These are phyloP conservation scores for Acleris sparsana DNA, from an alignment of 2,888 invertebrate genomes.

Conservation along the genomic window DNA sequence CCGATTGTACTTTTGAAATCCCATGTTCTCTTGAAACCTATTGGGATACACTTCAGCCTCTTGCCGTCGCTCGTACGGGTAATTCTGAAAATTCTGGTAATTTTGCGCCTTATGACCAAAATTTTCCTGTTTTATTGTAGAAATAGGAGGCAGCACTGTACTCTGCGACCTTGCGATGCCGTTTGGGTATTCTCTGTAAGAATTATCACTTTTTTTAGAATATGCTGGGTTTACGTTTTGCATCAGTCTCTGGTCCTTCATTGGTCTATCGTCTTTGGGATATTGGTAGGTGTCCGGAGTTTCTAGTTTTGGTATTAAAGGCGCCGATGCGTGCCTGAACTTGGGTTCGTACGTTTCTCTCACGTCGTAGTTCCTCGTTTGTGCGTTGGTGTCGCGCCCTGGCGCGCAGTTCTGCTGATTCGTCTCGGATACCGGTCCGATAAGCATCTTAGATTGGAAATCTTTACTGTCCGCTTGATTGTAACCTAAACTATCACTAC, in stretches of 20 bases:
- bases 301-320: slow-evolving; percentile 77
- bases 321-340: slow-evolving; percentile 72
- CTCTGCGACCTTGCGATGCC: slow-evolving; percentile 58
- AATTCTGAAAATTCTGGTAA: slow-evolving; percentile 68
- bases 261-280: slow-evolving; percentile 66
- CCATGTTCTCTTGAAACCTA: slow-evolving; percentile 65
- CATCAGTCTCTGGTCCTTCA: slow-evolving; percentile 61
- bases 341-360: slow-evolving; percentile 69
- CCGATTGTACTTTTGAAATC: slow-evolving; percentile 74
- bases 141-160: slow-evolving; percentile 75
- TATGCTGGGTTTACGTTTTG: slow-evolving; percentile 54
- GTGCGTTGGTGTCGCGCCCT: slow-evolving; percentile 68
- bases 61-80: slow-evolving; percentile 61
- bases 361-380: slow-evolving; percentile 71
- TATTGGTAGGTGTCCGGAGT: slow-evolving; percentile 73
- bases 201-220: slow-evolving; percentile 56
- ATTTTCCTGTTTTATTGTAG: slow-evolving; percentile 79
- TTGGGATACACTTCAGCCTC: slow-evolving; percentile 56
- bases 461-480: slow-evolving; percentile 80
- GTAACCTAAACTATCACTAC: slow-evolving; percentile 76
- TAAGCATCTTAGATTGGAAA: slow-evolving; percentile 82
- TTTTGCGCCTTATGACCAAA: slow-evolving; percentile 65
- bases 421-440: slow-evolving; percentile 81
- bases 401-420: slow-evolving; percentile 74
- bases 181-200: slow-evolving; percentile 67